Evolutionary conservation across 2,113 vertebrate genomes (phyloP).

Genomic region (Onychostruthus taczanowskii): DNA sequence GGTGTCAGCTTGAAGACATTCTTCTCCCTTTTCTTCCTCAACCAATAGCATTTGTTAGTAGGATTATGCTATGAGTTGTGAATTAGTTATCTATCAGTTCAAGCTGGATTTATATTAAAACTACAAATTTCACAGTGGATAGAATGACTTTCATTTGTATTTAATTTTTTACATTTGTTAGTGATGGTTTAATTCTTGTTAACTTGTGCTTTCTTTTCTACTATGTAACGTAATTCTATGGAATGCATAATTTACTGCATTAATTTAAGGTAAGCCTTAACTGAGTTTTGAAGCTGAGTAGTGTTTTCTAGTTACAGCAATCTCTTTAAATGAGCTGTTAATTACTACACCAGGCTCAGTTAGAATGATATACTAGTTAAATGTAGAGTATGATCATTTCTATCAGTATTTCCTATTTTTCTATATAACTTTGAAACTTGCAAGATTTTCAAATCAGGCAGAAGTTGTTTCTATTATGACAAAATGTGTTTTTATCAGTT

Average conservation of each 20-base stretch:
- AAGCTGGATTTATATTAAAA: background rate
- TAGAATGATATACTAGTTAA: background rate
- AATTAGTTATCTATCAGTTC: background rate
- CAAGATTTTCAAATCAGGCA: background rate
- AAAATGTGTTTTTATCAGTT: background rate
- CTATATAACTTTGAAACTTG: background rate
- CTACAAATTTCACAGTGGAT: background rate
- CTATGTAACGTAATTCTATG: background rate
- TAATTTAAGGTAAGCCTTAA: background rate
- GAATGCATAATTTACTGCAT: background rate
- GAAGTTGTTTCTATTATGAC: background rate
- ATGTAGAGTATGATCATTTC: background rate
- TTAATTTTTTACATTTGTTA: background rate
- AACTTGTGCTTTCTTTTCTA: background rate
- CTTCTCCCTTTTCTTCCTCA: background rate
- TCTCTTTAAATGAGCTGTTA: background rate
- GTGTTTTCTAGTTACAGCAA: background rate
- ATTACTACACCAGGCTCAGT: background rate
- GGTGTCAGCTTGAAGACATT: background rate
- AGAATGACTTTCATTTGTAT: background rate
- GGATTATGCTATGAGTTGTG: background rate
- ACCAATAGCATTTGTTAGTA: background rate
- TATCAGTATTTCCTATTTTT: background rate
- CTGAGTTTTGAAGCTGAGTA: background rate
- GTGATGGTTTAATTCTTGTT: background rate